Evolutionary conservation across 2,888 invertebrate genomes (phyloP).

Genomic region (Epinotia bilunana): DNA sequence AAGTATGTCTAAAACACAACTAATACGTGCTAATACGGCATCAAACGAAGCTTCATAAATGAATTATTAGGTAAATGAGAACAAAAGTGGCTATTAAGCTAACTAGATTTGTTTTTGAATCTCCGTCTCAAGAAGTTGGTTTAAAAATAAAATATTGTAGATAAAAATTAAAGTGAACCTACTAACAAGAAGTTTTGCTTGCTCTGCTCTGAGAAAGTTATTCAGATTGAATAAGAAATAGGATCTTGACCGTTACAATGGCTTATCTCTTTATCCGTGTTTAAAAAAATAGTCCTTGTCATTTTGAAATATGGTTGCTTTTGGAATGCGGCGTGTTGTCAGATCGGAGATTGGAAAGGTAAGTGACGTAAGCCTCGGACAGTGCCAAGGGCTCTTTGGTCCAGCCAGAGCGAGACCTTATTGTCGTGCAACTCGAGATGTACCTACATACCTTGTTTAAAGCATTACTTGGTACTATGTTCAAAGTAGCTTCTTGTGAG

Average conservation of each 20-base stretch:
- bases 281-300: slow-evolving; percentile 1
- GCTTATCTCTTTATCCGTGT: not conserved
- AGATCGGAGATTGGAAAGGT: not conserved
- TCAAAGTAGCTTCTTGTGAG: slow-evolving; percentile 50
- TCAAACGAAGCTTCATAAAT: slow-evolving; percentile 10
- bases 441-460: slow-evolving; percentile 23
- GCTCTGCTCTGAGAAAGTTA: slow-evolving; percentile 51
- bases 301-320: not conserved
- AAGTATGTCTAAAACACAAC: too few species aligned
- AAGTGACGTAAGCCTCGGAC: slow-evolving; percentile 44
- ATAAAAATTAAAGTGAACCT: slow-evolving; percentile 41
- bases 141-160: slow-evolving; percentile 35
- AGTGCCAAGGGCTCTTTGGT: slow-evolving; percentile 47
- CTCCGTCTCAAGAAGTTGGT: slow-evolving; percentile 1
- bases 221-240: slow-evolving; percentile 55
- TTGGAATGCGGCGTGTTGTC: not conserved
- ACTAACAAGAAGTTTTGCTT: slow-evolving; percentile 50
- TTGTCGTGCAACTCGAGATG: slow-evolving; percentile 52
- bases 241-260: not conserved
- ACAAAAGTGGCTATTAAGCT: slow-evolving; percentile 26
- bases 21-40: not conserved
- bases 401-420: slow-evolving; percentile 49
- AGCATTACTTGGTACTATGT: slow-evolving; percentile 33
- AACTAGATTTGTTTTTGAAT: slow-evolving; percentile 31
- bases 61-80: slow-evolving; percentile 15